These are phyloP conservation scores for Trachemys scripta DNA, from an alignment of 2,113 vertebrate species.

Conservation along the genomic window DNA sequence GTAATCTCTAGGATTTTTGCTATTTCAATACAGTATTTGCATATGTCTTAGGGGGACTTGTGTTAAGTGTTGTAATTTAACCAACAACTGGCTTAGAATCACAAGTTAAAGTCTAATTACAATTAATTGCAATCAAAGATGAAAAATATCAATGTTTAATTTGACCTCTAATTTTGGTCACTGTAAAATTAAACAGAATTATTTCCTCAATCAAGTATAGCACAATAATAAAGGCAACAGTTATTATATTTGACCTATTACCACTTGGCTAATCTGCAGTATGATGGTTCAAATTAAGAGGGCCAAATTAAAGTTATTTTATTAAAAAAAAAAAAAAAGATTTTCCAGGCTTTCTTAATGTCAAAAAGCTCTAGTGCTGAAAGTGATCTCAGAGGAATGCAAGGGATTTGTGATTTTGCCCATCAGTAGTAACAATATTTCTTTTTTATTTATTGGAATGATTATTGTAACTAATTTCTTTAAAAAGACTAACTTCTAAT, in stretches of 20 bases:
- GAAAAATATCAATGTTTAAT: not conserved
- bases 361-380: not conserved
- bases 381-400: not conserved
- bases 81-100: not conserved
- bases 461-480: not conserved
- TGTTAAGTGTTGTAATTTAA: not conserved
- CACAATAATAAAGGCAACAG: not conserved
- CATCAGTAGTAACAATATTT: not conserved
- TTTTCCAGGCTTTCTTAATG: not conserved
- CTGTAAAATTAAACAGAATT: not conserved
- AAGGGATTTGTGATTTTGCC: not conserved
- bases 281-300: not conserved
- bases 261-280: not conserved
- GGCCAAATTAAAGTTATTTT: not conserved
- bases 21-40: not conserved
- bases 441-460: not conserved
- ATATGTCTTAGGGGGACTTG: not conserved
- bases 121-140: not conserved
- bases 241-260: not conserved
- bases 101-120: not conserved
- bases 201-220: not conserved
- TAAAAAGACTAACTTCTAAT: not conserved
- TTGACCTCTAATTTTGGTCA: not conserved
- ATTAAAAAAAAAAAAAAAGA: not conserved
- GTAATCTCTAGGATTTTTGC: not conserved